phyloP scores from a whole-genome alignment of 2,797 vertebrate genomes.

The Cossypha dichroa region DNA sequence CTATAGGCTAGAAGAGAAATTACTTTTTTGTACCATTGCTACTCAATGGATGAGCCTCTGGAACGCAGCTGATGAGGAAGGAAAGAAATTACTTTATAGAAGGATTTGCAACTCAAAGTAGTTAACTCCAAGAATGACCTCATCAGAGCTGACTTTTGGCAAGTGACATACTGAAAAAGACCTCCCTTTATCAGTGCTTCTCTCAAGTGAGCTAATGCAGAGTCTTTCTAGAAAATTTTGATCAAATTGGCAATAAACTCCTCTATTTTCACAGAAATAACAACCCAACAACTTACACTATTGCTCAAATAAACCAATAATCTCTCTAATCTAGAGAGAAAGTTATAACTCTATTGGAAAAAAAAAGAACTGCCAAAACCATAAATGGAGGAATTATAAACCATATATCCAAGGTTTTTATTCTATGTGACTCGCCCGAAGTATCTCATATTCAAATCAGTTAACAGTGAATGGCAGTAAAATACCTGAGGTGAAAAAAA shows the following conservation, averaged over 20 bases:
- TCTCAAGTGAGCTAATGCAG: neutral
- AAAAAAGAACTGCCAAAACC: neutral
- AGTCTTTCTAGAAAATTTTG: neutral
- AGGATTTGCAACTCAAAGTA: neutral
- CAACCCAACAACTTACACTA: neutral
- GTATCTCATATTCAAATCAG: neutral
- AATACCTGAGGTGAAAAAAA: neutral
- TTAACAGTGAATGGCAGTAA: neutral
- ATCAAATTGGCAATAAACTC: neutral
- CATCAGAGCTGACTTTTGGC: neutral
- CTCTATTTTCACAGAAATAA: neutral
- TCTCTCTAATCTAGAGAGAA: neutral
- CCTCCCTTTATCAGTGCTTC: neutral
- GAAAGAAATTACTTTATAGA: neutral
- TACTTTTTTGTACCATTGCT: neutral
- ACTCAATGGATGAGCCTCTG: neutral
- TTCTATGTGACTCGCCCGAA: rapidly evolving
- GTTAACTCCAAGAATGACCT: neutral
- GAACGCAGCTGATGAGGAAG: neutral
- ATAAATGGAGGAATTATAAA: neutral
- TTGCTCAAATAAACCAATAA: neutral
- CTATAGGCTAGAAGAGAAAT: neutral
- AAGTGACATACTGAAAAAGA: neutral
- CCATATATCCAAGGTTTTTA: neutral
- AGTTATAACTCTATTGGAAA: neutral